Evolutionary conservation across 2,113 vertebrate genomes (phyloP), one percentile per base, ranked within the genome.

Genomic region (Macquaria australasica): DNA sequence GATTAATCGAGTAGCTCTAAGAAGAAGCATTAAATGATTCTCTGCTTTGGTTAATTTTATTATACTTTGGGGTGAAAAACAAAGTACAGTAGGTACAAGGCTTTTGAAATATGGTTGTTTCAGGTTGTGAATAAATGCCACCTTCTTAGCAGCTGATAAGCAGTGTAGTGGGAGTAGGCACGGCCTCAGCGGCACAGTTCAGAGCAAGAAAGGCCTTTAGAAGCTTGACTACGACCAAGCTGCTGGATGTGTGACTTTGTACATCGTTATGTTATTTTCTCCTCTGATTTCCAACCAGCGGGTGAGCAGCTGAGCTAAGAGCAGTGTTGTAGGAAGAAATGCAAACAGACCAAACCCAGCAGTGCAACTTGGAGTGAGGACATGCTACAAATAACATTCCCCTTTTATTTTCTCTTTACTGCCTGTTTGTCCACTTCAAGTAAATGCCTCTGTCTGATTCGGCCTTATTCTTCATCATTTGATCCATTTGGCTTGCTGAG

Each of bases 311-410:
- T 62, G 64, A 11, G 39, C 63, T 60, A 31, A 58, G 51, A 59
- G 79, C 50, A 45, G 48, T 34, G 11, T 31, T 23, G 58, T 14
- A 67, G 70, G 37, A 74, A 45, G 11, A 71, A 48, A 51, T 58
- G 20, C 37, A 82, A 82, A 62, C 41, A 20, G 48, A 58, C 14
- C 62, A 66, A 25, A 69, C 41, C 53, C 34, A 50, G 25, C 48
- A 20, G 50, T 25, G 14, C 50, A 21, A 56, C 43, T 43, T 78
- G 18, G 25, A 58, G 43, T 14, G 23, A 43, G 39, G 5, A 48
- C 45, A n/a, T 23, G 58, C 9, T 31, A 21, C 16, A n/a, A 31
- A 34, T 63, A n/a, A 23, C 31, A 1, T 14, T 55, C 4, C 4
- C 48, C 21, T 53, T 23, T 41, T 2, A 12, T 31, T 60, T 55